Percentiles rank a stretch among this genome's conserved stretches.
Evolutionary conservation across 30 jellyfish, hydroid and myxozoan genomes (phyloP).

Genomic region (Hydractinia symbiolongicarpus): DNA sequence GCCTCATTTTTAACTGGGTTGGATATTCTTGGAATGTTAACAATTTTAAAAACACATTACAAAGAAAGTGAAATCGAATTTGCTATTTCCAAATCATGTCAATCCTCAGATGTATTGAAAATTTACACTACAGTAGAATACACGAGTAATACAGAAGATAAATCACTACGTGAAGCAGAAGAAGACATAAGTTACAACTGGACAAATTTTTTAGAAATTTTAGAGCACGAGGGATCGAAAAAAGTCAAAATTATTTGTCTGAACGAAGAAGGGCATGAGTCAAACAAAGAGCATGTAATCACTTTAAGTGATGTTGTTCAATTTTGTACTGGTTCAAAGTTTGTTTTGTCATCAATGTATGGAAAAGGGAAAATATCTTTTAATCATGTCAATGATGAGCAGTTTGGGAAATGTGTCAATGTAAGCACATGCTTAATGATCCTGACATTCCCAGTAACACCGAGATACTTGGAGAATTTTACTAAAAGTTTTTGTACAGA

Average conservation of each 20-base stretch:
- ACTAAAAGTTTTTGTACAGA: neutral
- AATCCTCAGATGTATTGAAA: no score
- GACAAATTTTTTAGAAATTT: neutral
- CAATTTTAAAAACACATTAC: no score
- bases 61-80: no score
- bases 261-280: no score
- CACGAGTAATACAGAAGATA: neutral
- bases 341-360: constrained; percentile 14
- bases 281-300: neutral
- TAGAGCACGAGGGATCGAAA: constrained; percentile 23
- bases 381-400: no score
- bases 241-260: neutral
- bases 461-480: constrained; percentile 9
- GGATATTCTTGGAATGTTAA: no score
- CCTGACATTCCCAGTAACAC: constrained; percentile 13
- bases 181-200: constrained; percentile 18
- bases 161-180: constrained; percentile 1
- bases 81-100: no score
- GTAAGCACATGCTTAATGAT: constrained; percentile 18
- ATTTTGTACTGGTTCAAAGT: constrained; percentile 33
- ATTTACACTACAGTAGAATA: neutral
- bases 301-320: constrained; percentile 7
- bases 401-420: neutral
- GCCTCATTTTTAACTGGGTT: no score
- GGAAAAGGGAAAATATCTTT: constrained; percentile 19